Conservation (phyloP, 2,888 invertebrate genomes). For the Rhopalosiphum nymphaeae region DNA sequence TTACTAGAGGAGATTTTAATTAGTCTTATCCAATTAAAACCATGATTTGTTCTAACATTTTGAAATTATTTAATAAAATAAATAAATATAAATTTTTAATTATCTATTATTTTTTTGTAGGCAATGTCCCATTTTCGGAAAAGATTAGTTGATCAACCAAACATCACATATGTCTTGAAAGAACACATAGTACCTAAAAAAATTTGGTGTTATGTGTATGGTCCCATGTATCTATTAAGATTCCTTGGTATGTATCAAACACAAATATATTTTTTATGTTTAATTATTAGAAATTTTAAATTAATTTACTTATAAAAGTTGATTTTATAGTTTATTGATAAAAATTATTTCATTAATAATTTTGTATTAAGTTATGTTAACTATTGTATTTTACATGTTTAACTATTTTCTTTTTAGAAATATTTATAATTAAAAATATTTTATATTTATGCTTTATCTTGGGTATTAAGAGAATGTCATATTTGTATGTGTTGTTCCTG, state of each 20-base stretch:
- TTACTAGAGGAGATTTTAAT: neutral
- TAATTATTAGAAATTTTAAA: neutral
- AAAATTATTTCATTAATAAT: neutral
- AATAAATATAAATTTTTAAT: neutral
- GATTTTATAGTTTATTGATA: neutral
- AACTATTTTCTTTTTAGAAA: too few species aligned
- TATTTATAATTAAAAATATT: too few species aligned
- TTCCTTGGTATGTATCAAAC: neutral
- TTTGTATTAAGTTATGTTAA: neutral
- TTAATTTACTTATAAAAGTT: neutral
- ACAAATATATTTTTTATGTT: neutral
- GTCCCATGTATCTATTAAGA: neutral
- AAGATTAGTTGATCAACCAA: neutral
- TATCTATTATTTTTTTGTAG: neutral
- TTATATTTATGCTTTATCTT: neutral
- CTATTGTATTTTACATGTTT: neutral
- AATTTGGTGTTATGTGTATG: slow-evolving; percentile 11
- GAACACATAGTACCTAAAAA: neutral
- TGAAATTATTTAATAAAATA: neutral
- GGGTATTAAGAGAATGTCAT: neutral
- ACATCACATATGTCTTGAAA: neutral
- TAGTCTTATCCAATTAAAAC: neutral
- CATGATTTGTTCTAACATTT: neutral
- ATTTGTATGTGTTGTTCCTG: too few species aligned
- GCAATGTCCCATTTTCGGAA: neutral